A percentile compares a stretch with the other conserved stretches of the same genome.
Conservation (phyloP, 2,888 invertebrate species). For the Protonemura montana region DNA sequence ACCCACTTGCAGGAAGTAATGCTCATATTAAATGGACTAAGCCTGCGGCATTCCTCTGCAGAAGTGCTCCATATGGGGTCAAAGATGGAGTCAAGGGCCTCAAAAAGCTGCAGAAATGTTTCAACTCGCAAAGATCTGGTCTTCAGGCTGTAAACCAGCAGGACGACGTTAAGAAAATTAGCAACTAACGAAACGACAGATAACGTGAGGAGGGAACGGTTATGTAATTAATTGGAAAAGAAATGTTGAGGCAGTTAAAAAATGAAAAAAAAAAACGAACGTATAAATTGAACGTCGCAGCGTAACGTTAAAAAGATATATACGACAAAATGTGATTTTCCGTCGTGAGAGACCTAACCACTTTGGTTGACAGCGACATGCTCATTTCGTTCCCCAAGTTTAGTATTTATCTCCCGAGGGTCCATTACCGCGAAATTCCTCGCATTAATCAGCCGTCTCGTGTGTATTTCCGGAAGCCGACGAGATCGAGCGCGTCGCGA, state of each 20-base stretch:
- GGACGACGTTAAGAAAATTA: background rate
- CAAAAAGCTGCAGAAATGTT: background rate
- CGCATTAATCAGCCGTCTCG: background rate
- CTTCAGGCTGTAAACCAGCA: background rate
- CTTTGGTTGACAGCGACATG: background rate
- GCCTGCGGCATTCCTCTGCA: background rate
- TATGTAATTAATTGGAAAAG: constrained; percentile 3
- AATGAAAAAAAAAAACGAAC: background rate
- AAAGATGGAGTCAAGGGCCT: background rate
- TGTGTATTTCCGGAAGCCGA: background rate
- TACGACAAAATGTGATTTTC: background rate
- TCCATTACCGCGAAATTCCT: background rate
- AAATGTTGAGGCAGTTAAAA: background rate
- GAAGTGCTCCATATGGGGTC: background rate
- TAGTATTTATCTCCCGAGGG: background rate
- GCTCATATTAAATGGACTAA: background rate
- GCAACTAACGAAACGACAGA: background rate
- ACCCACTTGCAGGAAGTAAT: constrained; percentile 2
- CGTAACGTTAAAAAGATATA: background rate
- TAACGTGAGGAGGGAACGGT: background rate
- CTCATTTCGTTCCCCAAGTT: background rate
- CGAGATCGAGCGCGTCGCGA: constrained; percentile 1
- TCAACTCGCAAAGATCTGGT: background rate
- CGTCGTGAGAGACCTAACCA: background rate
- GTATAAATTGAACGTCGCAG: background rate